A percentile compares a stretch with the other conserved stretches of the same genome.
Conservation (phyloP, 2,113 vertebrate genomes). For the Gobiocypris rarus region DNA sequence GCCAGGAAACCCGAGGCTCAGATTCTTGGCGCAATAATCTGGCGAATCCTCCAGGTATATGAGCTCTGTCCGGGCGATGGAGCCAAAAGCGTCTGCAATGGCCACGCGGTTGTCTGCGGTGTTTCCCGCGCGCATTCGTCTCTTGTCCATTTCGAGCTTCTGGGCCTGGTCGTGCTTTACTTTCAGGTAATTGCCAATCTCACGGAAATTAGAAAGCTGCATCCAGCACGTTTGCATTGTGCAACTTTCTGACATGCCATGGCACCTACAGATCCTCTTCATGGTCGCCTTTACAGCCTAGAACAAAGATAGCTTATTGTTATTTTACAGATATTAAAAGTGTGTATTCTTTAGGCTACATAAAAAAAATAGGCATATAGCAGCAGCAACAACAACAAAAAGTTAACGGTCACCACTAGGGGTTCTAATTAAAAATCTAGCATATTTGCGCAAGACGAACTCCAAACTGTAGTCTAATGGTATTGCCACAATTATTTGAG, state of each 20-base stretch:
- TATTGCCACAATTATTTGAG: no score
- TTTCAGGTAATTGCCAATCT: slow-evolving; percentile 90
- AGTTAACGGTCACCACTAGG: no score
- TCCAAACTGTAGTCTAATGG: no score
- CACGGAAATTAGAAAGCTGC: slow-evolving; percentile 89
- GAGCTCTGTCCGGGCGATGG: slow-evolving; percentile 80
- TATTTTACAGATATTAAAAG: background rate
- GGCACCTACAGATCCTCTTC: slow-evolving; percentile 92
- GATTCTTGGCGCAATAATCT: slow-evolving; percentile 89
- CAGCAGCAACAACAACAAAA: background rate
- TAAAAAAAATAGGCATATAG: no score
- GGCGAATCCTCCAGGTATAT: slow-evolving; percentile 95
- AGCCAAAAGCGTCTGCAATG: slow-evolving; percentile 79
- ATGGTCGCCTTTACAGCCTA: slow-evolving; percentile 90
- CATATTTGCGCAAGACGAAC: no score
- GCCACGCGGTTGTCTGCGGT: slow-evolving; percentile 85
- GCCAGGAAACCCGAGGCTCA: slow-evolving; percentile 86
- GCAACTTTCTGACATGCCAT: slow-evolving; percentile 97
- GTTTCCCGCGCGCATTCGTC: slow-evolving; percentile 82
- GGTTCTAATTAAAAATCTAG: no score
- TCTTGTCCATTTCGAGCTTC: slow-evolving; percentile 90
- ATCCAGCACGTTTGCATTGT: slow-evolving; percentile 95
- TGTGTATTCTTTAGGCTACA: background rate
- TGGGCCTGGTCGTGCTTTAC: slow-evolving; percentile 86
- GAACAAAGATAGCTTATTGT: background rate